Percentiles rank a stretch among this genome's conserved stretches.
Conservation (phyloP, 2,888 invertebrate genomes). For the Cephonodes hylas region DNA sequence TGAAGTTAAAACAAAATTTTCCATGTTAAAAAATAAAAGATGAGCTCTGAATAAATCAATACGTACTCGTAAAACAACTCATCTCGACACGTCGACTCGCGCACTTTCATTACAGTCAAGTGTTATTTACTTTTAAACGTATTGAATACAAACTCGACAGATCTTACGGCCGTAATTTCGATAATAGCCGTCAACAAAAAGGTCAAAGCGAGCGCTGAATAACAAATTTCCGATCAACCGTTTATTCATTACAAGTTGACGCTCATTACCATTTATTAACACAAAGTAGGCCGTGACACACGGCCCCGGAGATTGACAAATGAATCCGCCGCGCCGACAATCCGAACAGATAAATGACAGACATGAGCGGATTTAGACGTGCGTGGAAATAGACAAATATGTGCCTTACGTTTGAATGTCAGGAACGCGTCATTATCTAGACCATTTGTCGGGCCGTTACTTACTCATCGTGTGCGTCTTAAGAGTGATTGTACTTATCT, state of each 20-base stretch:
- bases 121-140: conserved; percentile 10
- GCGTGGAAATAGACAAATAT: neutral
- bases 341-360: neutral
- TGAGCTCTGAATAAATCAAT: neutral
- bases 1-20: too few species aligned
- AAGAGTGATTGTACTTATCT: neutral
- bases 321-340: conserved; percentile 11
- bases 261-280: conserved; percentile 50
- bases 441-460: neutral
- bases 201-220: conserved; percentile 38
- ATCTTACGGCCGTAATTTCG: conserved; percentile 38
- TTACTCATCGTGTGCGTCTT: neutral
- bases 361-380: neutral
- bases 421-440: neutral
- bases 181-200: conserved; percentile 32
- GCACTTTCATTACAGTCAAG: conserved; percentile 14
- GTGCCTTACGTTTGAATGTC: neutral
- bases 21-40: neutral
- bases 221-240: conserved; percentile 46
- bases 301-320: conserved; percentile 21
- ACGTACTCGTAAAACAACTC: neutral
- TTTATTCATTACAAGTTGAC: conserved; percentile 44
- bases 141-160: conserved; percentile 19
- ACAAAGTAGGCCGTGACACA: conserved; percentile 31
- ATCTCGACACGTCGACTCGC: neutral